Evolutionary conservation across 1,140 invertebrate genomes (phyloP).

Genomic region (Pseudomyrmex dendroicus): DNA sequence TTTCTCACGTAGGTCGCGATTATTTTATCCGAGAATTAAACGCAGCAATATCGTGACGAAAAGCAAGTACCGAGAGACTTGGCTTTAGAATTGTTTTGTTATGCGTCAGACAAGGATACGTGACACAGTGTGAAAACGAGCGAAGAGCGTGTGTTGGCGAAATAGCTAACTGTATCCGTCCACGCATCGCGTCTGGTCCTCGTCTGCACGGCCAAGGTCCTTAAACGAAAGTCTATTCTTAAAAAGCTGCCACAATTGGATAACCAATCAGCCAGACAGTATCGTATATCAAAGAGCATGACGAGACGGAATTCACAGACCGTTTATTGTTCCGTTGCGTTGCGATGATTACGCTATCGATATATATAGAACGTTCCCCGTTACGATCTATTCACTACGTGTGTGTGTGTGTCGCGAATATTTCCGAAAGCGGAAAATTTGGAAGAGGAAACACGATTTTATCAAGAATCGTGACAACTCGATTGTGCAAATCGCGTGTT

Average conservation of each 20-base stretch:
- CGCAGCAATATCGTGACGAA: neutral
- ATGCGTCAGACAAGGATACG: conserved; percentile 34
- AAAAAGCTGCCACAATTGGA: conserved; percentile 73
- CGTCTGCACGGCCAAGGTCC: conserved; percentile 76
- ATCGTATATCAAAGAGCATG: conserved; percentile 45
- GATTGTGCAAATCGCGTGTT: neutral
- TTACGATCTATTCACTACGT: neutral
- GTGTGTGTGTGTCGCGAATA: neutral
- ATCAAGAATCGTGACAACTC: too few species aligned
- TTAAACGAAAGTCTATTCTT: conserved; percentile 81
- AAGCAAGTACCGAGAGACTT: conserved; percentile 18
- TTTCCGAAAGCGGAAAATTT: conserved; percentile 6
- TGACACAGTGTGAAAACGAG: neutral
- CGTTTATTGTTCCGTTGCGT: conserved; percentile 45
- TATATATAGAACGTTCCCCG: conserved; percentile 20
- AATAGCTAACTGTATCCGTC: conserved; percentile 72
- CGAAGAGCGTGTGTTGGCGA: conserved; percentile 50
- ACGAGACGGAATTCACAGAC: conserved; percentile 34
- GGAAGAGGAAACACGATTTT: neutral
- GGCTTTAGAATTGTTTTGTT: conserved; percentile 43
- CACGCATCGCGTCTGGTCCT: conserved; percentile 75
- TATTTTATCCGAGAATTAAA: neutral
- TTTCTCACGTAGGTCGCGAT: neutral
- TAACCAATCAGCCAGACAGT: conserved; percentile 64
- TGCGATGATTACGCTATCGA: conserved; percentile 2